Evolutionary conservation across 2,797 vertebrate genomes (phyloP).

Genomic region (Semotilus atromaculatus): DNA sequence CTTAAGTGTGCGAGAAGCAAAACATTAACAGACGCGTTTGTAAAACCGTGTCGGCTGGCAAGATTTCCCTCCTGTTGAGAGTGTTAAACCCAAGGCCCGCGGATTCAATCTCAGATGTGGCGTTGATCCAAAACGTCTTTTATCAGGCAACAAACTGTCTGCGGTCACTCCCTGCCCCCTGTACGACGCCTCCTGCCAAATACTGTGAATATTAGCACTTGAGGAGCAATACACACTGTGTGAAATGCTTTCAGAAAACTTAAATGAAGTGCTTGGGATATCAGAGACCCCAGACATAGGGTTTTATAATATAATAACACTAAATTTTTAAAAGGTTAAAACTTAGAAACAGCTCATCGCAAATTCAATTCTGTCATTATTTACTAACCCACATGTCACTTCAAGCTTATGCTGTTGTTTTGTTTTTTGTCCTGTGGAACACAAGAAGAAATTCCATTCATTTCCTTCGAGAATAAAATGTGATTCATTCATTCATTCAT

Average conservation of each 20-base stretch:
- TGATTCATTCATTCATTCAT: too few relatives aligned
- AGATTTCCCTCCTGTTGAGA: constrained; percentile 47
- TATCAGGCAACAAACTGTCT: constrained; percentile 39
- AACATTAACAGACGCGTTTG: constrained; percentile 32
- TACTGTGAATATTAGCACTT: constrained; percentile 6
- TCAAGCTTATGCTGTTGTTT: background rate
- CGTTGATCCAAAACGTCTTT: constrained; percentile 48
- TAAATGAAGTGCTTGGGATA: background rate
- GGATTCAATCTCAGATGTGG: constrained; percentile 45
- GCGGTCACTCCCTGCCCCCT: constrained; percentile 24
- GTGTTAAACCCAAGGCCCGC: constrained; percentile 47
- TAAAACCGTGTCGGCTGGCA: constrained; percentile 40
- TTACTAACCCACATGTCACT: background rate
- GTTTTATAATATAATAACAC: background rate
- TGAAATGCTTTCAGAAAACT: background rate
- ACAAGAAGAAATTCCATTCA: background rate
- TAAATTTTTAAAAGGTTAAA: background rate
- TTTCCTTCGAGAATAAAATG: too few relatives aligned
- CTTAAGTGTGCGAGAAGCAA: background rate
- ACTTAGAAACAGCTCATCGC: background rate
- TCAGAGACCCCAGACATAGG: background rate
- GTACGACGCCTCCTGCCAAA: constrained; percentile 23
- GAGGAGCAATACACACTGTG: constrained; percentile 16
- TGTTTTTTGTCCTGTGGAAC: background rate
- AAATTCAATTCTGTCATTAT: background rate